These are phyloP conservation scores for Limnephilus rhombicus DNA, from an alignment of 2,888 invertebrate genomes.

Conservation along the genomic window DNA sequence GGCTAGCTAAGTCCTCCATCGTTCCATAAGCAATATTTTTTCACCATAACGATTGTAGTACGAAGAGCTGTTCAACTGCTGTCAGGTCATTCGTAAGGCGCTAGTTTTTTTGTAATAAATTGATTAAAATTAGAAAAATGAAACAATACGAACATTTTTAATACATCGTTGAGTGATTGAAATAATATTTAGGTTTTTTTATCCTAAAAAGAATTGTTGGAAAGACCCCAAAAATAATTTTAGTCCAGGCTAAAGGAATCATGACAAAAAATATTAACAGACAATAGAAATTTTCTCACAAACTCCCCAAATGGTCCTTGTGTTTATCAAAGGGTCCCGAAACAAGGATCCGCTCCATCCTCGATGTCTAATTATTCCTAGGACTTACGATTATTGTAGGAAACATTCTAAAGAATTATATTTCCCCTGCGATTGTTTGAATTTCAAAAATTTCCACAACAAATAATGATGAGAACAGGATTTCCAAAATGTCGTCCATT, in stretches of 20 bases:
- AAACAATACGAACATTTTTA: neutral
- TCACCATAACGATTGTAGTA: no score
- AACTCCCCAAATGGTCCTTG: conserved; percentile 57
- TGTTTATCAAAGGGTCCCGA: conserved; percentile 57
- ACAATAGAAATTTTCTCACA: conserved; percentile 62
- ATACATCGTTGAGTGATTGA: neutral
- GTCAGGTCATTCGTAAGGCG: no score
- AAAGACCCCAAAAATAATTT: neutral
- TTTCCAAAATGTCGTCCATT: conserved; percentile 31
- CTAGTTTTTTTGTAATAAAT: no score
- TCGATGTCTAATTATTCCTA: neutral
- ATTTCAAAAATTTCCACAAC: conserved; percentile 12
- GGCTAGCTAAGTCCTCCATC: no score
- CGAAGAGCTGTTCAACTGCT: no score
- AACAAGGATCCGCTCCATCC: neutral
- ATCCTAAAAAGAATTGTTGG: neutral
- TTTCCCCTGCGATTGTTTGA: conserved; percentile 1
- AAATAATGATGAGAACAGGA: conserved; percentile 16
- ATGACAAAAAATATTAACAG: conserved; percentile 30
- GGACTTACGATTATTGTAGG: neutral
- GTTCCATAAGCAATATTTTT: no score
- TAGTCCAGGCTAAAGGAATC: neutral
- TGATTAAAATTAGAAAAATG: neutral
- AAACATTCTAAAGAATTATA: conserved; percentile 13
- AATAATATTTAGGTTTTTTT: neutral